A percentile compares a stretch with the other conserved stretches of the same genome.
phyloP scores from a whole-genome alignment of 2,888 invertebrate genomes.

The Carterocephalus palaemon region DNA sequence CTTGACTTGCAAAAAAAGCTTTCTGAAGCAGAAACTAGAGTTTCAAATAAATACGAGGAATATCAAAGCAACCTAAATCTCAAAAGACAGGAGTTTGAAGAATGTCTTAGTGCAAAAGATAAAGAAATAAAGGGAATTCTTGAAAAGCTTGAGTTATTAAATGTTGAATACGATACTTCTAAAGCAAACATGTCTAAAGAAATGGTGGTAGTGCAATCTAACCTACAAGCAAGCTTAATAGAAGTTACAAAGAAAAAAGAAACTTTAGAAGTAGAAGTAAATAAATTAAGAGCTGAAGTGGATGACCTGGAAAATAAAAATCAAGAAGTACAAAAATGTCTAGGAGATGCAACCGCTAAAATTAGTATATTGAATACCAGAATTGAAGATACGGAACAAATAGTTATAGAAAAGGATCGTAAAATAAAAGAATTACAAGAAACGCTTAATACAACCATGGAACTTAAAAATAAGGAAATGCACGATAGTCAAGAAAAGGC shows the following conservation, averaged over 20 bases:
- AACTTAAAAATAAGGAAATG: slow-evolving; percentile 30
- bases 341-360: slow-evolving; percentile 27
- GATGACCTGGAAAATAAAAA: slow-evolving; percentile 26
- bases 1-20: slow-evolving; percentile 48
- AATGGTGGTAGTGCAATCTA: slow-evolving; percentile 37
- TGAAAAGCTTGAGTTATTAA: slow-evolving; percentile 41
- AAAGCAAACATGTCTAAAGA: slow-evolving; percentile 35
- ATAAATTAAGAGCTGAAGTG: slow-evolving; percentile 36
- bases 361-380: slow-evolving; percentile 38
- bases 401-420: slow-evolving; percentile 36
- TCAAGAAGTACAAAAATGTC: background rate
- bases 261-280: slow-evolving; percentile 30
- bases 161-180: slow-evolving; percentile 40
- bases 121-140: slow-evolving; percentile 46
- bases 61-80: slow-evolving; percentile 42
- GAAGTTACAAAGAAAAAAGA: slow-evolving; percentile 38
- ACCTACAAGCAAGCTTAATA: slow-evolving; percentile 40
- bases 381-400: slow-evolving; percentile 35
- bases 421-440: slow-evolving; percentile 40
- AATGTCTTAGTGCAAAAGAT: slow-evolving; percentile 45
- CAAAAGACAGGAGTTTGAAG: slow-evolving; percentile 46
- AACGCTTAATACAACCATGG: slow-evolving; percentile 26
- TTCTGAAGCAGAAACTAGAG: slow-evolving; percentile 40
- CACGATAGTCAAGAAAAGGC: slow-evolving; percentile 34
- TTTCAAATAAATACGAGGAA: slow-evolving; percentile 38